Evolutionary conservation across 1,140 invertebrate species (phyloP).

Genomic region (Dinoponera quadriceps): DNA sequence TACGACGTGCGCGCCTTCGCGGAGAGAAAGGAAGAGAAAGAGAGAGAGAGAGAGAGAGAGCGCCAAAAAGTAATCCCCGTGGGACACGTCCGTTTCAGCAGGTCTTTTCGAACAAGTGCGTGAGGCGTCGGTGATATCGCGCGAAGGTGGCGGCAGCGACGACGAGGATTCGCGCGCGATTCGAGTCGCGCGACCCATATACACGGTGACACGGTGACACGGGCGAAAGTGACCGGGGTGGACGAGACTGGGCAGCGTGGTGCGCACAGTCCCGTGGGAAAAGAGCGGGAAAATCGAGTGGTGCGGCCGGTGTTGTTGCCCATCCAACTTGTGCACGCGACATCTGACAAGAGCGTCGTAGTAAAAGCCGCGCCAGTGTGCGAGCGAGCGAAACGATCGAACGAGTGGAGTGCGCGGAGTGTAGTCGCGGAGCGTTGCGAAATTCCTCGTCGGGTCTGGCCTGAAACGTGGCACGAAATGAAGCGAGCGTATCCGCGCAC

Average conservation of each 20-base stretch:
- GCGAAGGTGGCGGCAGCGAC: neutral
- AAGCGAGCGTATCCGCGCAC: conserved; percentile 63
- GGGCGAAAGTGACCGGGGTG: conserved; percentile 48
- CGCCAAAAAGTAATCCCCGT: neutral
- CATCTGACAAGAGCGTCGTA: too few species aligned
- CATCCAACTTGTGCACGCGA: neutral
- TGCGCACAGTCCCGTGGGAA: conserved; percentile 14
- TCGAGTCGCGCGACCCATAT: conserved; percentile 34
- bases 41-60: neutral
- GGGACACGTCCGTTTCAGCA: too few species aligned
- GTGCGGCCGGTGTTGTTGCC: too few species aligned
- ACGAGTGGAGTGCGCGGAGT: conserved; percentile 20
- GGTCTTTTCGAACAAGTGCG: neutral
- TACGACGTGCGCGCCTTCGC: neutral
- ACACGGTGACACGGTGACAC: conserved; percentile 69
- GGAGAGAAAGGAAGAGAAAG: neutral
- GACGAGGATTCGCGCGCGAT: neutral
- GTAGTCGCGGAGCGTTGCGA: conserved; percentile 52
- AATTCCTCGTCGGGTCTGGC: conserved; percentile 24
- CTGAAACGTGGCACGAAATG: conserved; percentile 66
- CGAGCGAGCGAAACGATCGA: neutral
- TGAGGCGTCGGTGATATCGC: neutral
- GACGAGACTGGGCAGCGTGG: neutral
- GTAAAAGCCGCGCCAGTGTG: too few species aligned
- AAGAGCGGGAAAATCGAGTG: conserved; percentile 60